Percentiles rank a stretch among this genome's conserved stretches.
These are phyloP conservation scores for Drosophila fulvimacula DNA, from an alignment of 2,888 invertebrate genomes.

Conservation along the genomic window DNA sequence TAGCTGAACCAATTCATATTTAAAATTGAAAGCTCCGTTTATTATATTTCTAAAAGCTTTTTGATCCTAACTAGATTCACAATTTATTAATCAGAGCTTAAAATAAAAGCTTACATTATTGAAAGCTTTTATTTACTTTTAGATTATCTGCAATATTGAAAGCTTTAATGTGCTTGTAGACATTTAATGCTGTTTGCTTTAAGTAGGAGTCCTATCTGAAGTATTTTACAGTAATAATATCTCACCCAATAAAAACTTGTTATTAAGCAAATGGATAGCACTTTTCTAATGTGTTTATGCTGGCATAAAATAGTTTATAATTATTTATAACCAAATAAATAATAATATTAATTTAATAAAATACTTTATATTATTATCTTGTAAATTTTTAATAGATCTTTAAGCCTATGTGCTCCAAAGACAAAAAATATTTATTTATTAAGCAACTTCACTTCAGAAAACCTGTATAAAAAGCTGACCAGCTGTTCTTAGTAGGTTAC, in stretches of 20 bases:
- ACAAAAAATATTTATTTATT: too few relatives aligned
- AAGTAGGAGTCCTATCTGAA: too few relatives aligned
- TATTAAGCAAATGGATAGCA: too few relatives aligned
- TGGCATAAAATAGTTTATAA: too few relatives aligned
- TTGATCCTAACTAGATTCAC: neutral
- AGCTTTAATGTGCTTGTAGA: neutral
- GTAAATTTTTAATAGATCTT: neutral
- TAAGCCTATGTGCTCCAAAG: neutral
- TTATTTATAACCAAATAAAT: too few relatives aligned
- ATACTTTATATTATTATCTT: neutral
- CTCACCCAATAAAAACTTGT: too few relatives aligned
- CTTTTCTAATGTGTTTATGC: too few relatives aligned
- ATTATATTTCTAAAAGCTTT: neutral
- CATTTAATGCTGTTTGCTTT: too few relatives aligned
- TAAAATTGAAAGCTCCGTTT: too few relatives aligned
- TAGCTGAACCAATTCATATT: too few relatives aligned
- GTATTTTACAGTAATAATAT: too few relatives aligned
- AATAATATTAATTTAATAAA: neutral
- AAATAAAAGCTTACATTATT: neutral
- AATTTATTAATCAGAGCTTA: neutral
- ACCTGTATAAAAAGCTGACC: constrained; percentile 1
- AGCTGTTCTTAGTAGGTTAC: neutral
- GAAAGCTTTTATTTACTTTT: neutral
- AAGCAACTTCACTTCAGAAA: neutral
- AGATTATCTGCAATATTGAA: too few relatives aligned